phyloP scores from a whole-genome alignment of 37 sponge, comb jelly and placozoan genomes.

The Halisarca cf. caerulea region DNA sequence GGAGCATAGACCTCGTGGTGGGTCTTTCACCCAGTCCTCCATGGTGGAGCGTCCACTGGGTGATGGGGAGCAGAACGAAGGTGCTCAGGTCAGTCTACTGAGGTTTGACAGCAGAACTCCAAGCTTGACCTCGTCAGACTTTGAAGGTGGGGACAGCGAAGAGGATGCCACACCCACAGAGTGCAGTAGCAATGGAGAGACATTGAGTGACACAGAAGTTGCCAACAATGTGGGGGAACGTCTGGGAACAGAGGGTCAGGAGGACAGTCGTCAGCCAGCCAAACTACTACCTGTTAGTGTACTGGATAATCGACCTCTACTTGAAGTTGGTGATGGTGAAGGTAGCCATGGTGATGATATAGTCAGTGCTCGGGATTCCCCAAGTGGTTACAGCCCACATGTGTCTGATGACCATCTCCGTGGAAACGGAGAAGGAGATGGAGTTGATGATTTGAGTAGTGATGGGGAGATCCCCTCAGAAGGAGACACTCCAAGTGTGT shows the following conservation, averaged over 20 bases:
- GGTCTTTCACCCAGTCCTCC: neutral
- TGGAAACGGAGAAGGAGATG: neutral
- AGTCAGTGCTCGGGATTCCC: too few relatives aligned
- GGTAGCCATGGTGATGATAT: neutral
- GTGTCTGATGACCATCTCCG: too few relatives aligned
- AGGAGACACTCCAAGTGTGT: neutral
- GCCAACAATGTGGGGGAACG: neutral
- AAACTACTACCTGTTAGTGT: neutral
- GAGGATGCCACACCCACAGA: neutral
- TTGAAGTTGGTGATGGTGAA: neutral
- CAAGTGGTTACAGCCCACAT: too few relatives aligned
- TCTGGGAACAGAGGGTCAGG: conserved; percentile 7
- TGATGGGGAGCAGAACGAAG: neutral
- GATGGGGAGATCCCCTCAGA: neutral
- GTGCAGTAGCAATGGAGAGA: neutral
- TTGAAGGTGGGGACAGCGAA: neutral
- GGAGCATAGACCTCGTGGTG: neutral
- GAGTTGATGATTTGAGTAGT: neutral
- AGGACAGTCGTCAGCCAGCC: neutral
- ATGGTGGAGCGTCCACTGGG: neutral
- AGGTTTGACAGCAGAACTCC: neutral
- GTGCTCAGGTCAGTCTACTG: neutral
- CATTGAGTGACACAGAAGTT: neutral
- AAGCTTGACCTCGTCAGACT: neutral
- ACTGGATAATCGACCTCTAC: too few relatives aligned